Evolutionary conservation across 2,797 vertebrate genomes (phyloP), one percentile per base, ranked within the genome.

Genomic region (Microctenopoma lineatum): DNA sequence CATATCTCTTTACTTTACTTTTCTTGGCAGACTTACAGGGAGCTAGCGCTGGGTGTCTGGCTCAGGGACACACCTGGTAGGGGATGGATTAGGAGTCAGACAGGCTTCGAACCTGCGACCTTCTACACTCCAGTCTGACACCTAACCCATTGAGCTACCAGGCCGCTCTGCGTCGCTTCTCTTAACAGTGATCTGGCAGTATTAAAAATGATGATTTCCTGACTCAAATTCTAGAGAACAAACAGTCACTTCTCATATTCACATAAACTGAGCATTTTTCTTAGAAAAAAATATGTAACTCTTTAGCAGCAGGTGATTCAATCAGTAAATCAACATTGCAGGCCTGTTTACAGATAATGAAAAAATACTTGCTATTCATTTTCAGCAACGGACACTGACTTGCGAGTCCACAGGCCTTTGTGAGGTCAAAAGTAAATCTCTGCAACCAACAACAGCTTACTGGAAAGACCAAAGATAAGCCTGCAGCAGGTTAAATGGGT

Each of bases 341-440:
- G 53, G 69, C 61, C 66, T 80, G 59, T 84, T 87, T 84, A 73
- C 73, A 76, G 73, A 79, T 81, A 77, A 85, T 71, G 70, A 83
- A 26, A n/a, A 3, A 32, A 1, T 4, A 3, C 1, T 32, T 62
- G 59, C 54, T 65, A 70, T 63, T 36, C 7, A 73, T 58, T 79
- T 67, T 75, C 36, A 79, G n/a, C 46, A 25, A 59, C 50, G 39
- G 41, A 63, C 68, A 45, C 34, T 55, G 12, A 52, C 32, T 42
- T 56, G 16, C 26, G 36, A 4, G 1, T 57, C 52, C 42, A 36
- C 26, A 0, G 45, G 29, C 39, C 56, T 73, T 70, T 44, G 52
- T 64, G 38, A 53, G 79, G 58, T 18, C 21, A 52, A 45, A 21
- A 73, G 62, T 44, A 59, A 62, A 75, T 77, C 34, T 58, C 26